Conservation (phyloP, 2,113 vertebrate species). For the Oryzias woworae region DNA sequence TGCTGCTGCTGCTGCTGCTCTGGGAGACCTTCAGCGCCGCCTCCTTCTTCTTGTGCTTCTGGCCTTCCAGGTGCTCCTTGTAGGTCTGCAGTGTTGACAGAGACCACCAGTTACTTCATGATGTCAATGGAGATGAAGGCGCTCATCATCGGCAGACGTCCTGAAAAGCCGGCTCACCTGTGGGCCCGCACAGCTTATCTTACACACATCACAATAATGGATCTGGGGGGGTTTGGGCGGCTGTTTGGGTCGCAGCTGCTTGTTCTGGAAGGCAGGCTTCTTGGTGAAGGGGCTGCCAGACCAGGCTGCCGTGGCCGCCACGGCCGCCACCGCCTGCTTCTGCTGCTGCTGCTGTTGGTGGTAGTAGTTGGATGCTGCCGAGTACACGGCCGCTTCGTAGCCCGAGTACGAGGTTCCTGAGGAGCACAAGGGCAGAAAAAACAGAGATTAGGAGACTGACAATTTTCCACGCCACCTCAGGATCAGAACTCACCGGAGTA, state of each 20-base stretch:
- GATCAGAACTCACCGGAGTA: constrained; percentile 79
- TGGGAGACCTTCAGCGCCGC: constrained; percentile 93
- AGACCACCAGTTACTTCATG: background rate
- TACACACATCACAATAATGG: constrained; percentile 98
- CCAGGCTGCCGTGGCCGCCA: constrained; percentile 93
- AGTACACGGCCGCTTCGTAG: constrained; percentile 98
- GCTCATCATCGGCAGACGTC: too few relatives aligned
- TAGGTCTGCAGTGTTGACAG: constrained; percentile 82
- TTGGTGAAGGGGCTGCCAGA: constrained; percentile 94
- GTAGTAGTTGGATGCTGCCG: constrained; percentile 96
- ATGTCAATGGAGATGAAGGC: too few relatives aligned
- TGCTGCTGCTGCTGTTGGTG: constrained; percentile 95
- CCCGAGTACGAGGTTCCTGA: constrained; percentile 95
- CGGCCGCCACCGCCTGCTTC: constrained; percentile 87
- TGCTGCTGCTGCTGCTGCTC: constrained; percentile 75
- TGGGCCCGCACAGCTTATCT: constrained; percentile 99
- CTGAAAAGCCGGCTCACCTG: constrained; percentile 78
- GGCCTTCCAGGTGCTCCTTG: constrained; percentile 97
- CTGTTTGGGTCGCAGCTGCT: constrained; percentile 95
- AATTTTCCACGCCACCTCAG: background rate
- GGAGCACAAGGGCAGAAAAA: background rate
- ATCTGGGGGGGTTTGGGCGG: constrained; percentile 98
- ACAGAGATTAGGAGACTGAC: background rate
- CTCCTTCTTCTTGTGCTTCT: constrained; percentile 99
- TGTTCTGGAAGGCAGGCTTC: constrained; percentile 95